Evolutionary conservation across 2,113 vertebrate species (phyloP).

Genomic region (Ptilorrhoa leucosticta): DNA sequence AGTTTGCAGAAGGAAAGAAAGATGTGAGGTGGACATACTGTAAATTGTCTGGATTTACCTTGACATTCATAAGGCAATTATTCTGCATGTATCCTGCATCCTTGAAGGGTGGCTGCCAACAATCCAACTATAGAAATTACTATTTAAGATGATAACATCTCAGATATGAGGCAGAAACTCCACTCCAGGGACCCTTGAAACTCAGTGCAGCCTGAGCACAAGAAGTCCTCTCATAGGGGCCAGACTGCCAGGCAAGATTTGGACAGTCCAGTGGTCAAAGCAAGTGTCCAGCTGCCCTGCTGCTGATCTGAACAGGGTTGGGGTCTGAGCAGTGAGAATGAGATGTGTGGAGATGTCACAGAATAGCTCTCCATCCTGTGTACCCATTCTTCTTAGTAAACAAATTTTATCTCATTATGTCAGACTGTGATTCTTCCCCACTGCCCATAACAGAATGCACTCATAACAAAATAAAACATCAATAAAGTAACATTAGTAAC

Average conservation of each 20-base stretch:
- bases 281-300: not conserved
- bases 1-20: not conserved
- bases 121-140: not conserved
- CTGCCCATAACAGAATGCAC: not conserved
- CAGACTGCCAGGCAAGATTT: not conserved
- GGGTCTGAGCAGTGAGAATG: fast-evolving
- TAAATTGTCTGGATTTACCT: not conserved
- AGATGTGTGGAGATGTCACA: not conserved
- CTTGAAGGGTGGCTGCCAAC: not conserved
- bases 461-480: not conserved
- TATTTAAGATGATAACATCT: not conserved
- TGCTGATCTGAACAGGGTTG: not conserved
- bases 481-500: not conserved
- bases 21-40: not conserved
- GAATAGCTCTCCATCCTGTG: not conserved
- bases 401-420: not conserved
- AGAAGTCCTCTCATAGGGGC: fast-evolving
- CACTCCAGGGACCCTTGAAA: not conserved
- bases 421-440: not conserved
- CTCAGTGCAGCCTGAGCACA: fast-evolving
- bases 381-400: not conserved
- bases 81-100: not conserved
- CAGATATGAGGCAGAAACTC: not conserved
- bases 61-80: not conserved
- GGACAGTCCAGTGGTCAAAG: not conserved